A percentile compares a stretch with the other conserved stretches of the same genome.
Conservation (phyloP, 2,113 vertebrate species). For the Cyprinodon tularosa region DNA sequence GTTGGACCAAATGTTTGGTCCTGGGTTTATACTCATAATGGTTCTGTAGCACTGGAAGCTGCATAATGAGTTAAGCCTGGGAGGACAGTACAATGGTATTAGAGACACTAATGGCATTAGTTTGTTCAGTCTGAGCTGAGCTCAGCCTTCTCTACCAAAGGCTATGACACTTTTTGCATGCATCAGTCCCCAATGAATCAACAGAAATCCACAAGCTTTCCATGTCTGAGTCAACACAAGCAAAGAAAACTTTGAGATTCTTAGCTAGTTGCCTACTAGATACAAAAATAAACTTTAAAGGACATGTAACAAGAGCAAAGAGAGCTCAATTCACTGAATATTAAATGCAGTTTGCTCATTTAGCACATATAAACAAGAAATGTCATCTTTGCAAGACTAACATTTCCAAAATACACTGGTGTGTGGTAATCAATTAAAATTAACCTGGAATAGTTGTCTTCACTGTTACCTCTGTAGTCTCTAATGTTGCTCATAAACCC, state of each 20-base stretch:
- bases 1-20: conserved; percentile 75
- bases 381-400: neutral
- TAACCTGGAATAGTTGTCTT: neutral
- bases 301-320: neutral
- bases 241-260: conserved; percentile 66
- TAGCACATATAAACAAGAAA: neutral
- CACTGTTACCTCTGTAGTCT: neutral
- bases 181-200: neutral
- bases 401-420: no score
- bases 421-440: no score
- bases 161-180: conserved; percentile 42
- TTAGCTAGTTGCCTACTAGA: conserved; percentile 29
- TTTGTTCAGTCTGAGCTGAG: conserved; percentile 61
- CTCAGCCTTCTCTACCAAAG: conserved; percentile 56
- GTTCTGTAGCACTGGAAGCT: conserved; percentile 48
- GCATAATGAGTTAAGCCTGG: conserved; percentile 70
- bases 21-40: conserved; percentile 59
- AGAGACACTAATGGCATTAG: conserved; percentile 75
- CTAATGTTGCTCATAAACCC: neutral
- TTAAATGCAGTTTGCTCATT: neutral
- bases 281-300: neutral
- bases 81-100: conserved; percentile 70
- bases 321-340: neutral
- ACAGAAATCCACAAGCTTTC: conserved; percentile 18
- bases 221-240: conserved; percentile 33